Base-by-base conservation (phyloP, 2,113 vertebrate species). In the Mirounga angustirostris region DNA sequence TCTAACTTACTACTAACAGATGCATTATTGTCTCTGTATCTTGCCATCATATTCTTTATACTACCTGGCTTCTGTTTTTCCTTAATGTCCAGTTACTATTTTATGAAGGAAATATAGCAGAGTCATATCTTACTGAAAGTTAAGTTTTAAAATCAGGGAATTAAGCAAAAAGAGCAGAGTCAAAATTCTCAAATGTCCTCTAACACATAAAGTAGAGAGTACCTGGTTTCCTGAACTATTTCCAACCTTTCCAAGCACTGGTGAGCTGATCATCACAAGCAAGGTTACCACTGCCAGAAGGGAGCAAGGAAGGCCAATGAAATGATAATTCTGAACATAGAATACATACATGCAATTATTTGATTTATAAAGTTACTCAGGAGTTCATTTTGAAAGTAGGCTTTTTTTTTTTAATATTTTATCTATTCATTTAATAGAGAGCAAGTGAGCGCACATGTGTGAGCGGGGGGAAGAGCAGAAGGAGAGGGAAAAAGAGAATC, bases 281-380 rank as follows among this genome's bases (percentile, higher is more conserved):
- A 1, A 5, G 2, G 10, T 36, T 18, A 9, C 28, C 43, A 22
- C 2, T 4, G 2, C 3, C 56, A 36, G 8, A 16, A 33, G n/a
- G 13, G 54, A 33, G 58, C 26, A 16, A 46, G 58, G 33, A 13
- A 73, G 5, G 18, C 8, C 9, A 46, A 33, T 14, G 33, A 85
- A 78, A 71, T 18, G 7, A 78, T 19, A 79, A 65, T 89, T 36
- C 15, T 30, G 43, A 82, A 10, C 12, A 22, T 16, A 61, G 63
- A 63, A 65, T 3, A 30, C 13, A 11, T 5, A 9, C 0, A 0
- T 30, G 21, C 9, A 69, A 24, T 73, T 40, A 36, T 52, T 71
- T 61, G 21, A 11, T 52, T 52, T 73, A 56, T 8, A 43, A 71
- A 4, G 18, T 2, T 9, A 73, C 5, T 56, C 26, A 15, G 36